Base-by-base conservation (phyloP, 2,797 vertebrate genomes). In the Rhinophrynus dorsalis region DNA sequence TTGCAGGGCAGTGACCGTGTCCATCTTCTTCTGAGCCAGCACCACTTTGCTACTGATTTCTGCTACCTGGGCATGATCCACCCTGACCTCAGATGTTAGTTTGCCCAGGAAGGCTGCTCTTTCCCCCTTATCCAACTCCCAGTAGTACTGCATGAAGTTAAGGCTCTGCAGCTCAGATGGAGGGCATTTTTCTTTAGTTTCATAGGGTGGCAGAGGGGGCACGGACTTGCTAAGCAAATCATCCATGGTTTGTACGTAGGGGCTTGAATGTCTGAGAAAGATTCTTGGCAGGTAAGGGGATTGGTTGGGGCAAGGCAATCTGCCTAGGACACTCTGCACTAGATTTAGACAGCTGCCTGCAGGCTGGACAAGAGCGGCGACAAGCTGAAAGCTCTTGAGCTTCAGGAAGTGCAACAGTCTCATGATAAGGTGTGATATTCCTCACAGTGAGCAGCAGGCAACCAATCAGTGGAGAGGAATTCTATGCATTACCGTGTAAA, bases 141-240 rank as follows among this genome's bases (percentile, higher is more conserved):
- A 79, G 89, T 98, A 98, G 68, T 90, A 95, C 48, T 84, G 83
- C 89, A 98, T 91, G 62, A 99, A 97, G 77, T 97, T 94, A 27
- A 90, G 62, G 75, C 91, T 89, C 84, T 88, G 90, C 0, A 83
- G 81, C 61, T 97, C 95, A 0, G 89, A 87, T 1, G 92, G 91
- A 1, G 93, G 92, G 13, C 84, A 88, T 42, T 98, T 97, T 58
- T 97, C 94, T 67, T 92, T 88, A 12, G 93, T 95, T 79, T 97
- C 96, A 73, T 96, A 98, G 1, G 87, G 89, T n/a, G 94, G 93
- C 78, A 90, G 75, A n/a, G 90, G 91, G 6, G 89, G 88, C n/a
- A 96, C 94, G 0, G 91, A 88, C 72, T 90, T 90, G 9, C 80
- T 81, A 61, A 99, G 89, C 23, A 97, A 76, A 62, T 95, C 94